Base-by-base conservation (phyloP, 1,140 invertebrate species). In the Lamellibrachia luymesi region DNA sequence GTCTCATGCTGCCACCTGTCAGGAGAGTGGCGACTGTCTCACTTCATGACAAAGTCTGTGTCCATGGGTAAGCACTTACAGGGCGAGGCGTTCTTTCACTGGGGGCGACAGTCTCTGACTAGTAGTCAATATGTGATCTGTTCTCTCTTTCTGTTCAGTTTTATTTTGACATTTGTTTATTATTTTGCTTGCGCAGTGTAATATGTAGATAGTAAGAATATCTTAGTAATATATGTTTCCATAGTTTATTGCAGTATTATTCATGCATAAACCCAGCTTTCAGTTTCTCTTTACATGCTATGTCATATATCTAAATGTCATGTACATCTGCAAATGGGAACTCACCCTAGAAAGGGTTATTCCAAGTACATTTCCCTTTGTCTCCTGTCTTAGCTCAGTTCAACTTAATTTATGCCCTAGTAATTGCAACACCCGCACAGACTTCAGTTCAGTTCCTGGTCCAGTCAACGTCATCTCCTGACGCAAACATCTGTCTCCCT, bases 11-110 rank as follows among this genome's bases (percentile, higher is more conserved):
- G 27, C 92, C 51, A 17, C 80, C 10, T 38, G 51, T 50, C 52
- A 94, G 93, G 93, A 93, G 93, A 94, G 25, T 94, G 93, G 93
- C 92, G 89, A 92, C 25, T 94, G 51, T 50, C 90, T 5, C 51
- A 92, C 25, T 91, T 94, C 38, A 94, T 94, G 93, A 94, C 89
- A 90, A 90, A 93, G 50, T 94, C 93, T 7, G 50, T 93, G 7
- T 94, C 93, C 6, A 93, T 94, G 91, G 93, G 93, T 94, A 92
- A 94, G 93, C 38, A 56, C 49, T 50, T 93, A 22, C 25, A 51
- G 49, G 64, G 17, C 17, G 13, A 38, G 38, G 64, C 13, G 64
- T 22, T 17, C 8, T 80, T 10, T 80, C 17, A 80, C 52, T 1
- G 6, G 13, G 52, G 64, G 64, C 25, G 64, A 1, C 64, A 80